Conservation (phyloP, 1,140 invertebrate species). For the Orchesella cincta region DNA sequence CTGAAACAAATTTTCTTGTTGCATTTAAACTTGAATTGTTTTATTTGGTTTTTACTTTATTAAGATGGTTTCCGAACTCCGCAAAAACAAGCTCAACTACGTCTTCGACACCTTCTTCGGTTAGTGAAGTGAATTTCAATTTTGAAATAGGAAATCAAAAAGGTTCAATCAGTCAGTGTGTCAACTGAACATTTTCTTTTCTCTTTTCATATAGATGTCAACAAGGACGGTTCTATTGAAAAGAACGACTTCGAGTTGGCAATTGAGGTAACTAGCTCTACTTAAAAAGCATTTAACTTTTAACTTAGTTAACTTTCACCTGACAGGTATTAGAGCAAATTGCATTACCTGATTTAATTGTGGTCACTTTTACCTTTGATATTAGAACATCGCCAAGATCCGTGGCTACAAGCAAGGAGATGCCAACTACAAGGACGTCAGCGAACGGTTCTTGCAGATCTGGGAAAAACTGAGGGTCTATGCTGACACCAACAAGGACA, state of each 20-base stretch:
- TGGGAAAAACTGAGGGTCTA: slow-evolving; percentile 77
- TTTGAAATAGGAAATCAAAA: not conserved
- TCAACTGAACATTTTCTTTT: not conserved
- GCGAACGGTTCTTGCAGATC: slow-evolving; percentile 71
- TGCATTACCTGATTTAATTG: not conserved
- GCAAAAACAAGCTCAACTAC: slow-evolving; percentile 83
- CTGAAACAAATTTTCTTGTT: not conserved
- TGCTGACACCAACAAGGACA: slow-evolving; percentile 78
- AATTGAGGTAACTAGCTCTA: slow-evolving; percentile 65
- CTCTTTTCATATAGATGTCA: slow-evolving; percentile 67
- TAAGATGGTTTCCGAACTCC: slow-evolving; percentile 71
- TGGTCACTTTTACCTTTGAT: no score
- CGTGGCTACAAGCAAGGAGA: slow-evolving; percentile 72
- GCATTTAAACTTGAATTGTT: not conserved
- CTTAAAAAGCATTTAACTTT: no score
- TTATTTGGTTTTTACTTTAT: slow-evolving; percentile 15
- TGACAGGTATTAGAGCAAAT: no score
- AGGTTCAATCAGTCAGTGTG: slow-evolving; percentile 7
- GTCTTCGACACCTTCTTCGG: slow-evolving; percentile 87
- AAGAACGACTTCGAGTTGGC: slow-evolving; percentile 79
- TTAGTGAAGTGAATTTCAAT: slow-evolving; percentile 58
- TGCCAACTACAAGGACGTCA: slow-evolving; percentile 71
- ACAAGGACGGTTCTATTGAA: slow-evolving; percentile 80
- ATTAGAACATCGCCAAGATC: slow-evolving; percentile 75
- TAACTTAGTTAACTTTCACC: no score